Base-by-base conservation (phyloP, 2,888 invertebrate species). In the Xestobium rufovillosum region DNA sequence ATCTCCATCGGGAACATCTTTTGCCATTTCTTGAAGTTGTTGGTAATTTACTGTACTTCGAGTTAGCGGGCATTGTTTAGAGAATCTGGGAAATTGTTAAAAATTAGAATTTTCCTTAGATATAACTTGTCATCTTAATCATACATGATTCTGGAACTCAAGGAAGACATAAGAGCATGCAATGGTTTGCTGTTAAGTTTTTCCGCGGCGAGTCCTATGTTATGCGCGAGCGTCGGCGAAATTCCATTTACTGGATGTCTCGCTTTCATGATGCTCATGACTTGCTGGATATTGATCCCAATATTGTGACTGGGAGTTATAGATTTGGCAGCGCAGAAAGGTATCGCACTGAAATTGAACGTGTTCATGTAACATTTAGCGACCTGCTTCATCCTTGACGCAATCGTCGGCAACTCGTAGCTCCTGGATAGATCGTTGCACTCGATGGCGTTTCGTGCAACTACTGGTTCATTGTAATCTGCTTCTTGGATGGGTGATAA, bases 371-470 rank as follows among this genome's bases (percentile, higher is more conserved):
- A 73, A 6, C 71, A 68, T 52, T 69, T 67, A 16, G 71, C 70
- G 0, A 72, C 71, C 53, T 73, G 73, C 54, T 79, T 80, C 69
- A 78, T 69, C 53, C 71, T 73, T 0, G 80, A 80, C 0, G 80
- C 71, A n/a, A 76, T 70, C 0, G 80, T 80, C 3, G 80, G 78
- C 55, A 70, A 52, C 56, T 78, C 75, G 54, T 80, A 80, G 17
- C 56, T 63, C 38, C 48, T 60, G n/a, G 49, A 48, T n/a, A n/a
- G n/a, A n/a, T n/a, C n/a, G n/a, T n/a, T n/a, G n/a, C n/a, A n/a
- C n/a, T n/a, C n/a, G n/a, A n/a, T 43, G 52, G 39, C 42, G 46
- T 43, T 45, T 28, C 53, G 46, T 4, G 52, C 51, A 1, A 52
- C 52, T 27, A 47, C 39, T 6, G 51, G 53, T 31, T 50, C 49